A percentile compares a stretch with the other conserved stretches of the same genome.
Conservation (phyloP, 1,140 invertebrate genomes). For the Phymastichus coffea region DNA sequence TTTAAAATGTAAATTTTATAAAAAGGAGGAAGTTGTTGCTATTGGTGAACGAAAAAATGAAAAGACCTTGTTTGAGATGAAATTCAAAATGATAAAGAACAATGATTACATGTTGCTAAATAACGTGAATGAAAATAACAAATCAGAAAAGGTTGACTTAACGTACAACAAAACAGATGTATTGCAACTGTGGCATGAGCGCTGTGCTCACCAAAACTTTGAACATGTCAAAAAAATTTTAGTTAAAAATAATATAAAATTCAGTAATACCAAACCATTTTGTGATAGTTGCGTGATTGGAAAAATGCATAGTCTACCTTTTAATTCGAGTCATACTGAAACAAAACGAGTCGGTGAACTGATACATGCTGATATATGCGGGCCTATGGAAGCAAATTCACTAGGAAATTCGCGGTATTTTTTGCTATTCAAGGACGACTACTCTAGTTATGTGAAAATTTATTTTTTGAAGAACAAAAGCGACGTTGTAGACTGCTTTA, state of each 20-base stretch:
- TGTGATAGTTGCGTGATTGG: constrained; percentile 47
- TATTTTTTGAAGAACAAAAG: constrained; percentile 51
- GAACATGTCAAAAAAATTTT: constrained; percentile 40
- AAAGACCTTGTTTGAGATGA: no score
- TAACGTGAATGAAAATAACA: constrained; percentile 27
- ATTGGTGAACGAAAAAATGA: no score
- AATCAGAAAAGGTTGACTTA: not conserved
- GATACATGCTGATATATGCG: constrained; percentile 52
- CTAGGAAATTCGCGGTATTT: constrained; percentile 42
- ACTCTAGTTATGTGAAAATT: constrained; percentile 42
- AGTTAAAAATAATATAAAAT: constrained; percentile 34
- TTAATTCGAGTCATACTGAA: constrained; percentile 34
- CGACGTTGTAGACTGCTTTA: constrained; percentile 41
- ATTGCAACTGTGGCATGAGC: constrained; percentile 46
- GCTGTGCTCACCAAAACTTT: constrained; percentile 48
- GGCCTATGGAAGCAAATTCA: constrained; percentile 47
- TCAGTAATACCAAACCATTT: constrained; percentile 28
- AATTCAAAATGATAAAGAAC: no score
- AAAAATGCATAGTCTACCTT: constrained; percentile 45
- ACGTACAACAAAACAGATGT: not conserved
- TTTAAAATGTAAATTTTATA: no score
- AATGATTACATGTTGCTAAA: constrained; percentile 30
- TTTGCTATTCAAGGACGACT: constrained; percentile 50
- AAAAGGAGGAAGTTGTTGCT: no score
- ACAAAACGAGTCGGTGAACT: constrained; percentile 39